Percentiles rank a stretch among this genome's conserved stretches.
phyloP scores from a whole-genome alignment of 1,140 invertebrate genomes.

The Drosophila willistoni region DNA sequence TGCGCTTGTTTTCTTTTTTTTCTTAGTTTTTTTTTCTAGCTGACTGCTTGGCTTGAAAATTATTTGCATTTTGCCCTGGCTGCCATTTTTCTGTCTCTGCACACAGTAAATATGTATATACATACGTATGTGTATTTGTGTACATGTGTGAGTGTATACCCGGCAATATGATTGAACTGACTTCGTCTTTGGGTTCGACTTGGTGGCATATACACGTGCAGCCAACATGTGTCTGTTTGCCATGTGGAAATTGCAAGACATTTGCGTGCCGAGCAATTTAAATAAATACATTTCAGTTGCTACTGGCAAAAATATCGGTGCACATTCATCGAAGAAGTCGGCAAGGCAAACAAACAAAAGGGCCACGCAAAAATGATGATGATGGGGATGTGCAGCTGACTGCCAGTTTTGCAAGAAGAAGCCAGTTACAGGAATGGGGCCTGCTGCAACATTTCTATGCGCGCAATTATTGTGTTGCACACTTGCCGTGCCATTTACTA shows the following conservation, averaged over 20 bases:
- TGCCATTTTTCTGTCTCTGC: conserved; percentile 52
- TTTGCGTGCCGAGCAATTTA: conserved; percentile 69
- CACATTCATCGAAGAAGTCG: conserved; percentile 50
- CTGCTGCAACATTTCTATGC: conserved; percentile 35
- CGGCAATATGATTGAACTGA: conserved; percentile 71
- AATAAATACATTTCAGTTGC: conserved; percentile 73
- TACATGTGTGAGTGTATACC: conserved; percentile 20
- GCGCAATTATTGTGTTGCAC: conserved; percentile 56
- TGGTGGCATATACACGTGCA: conserved; percentile 48
- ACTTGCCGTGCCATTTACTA: conserved; percentile 72
- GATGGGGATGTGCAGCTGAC: conserved; percentile 16
- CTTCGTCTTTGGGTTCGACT: conserved; percentile 32
- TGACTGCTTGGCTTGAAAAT: conserved; percentile 34
- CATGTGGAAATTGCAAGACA: conserved; percentile 55
- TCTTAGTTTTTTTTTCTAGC: conserved; percentile 12
- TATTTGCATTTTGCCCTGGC: conserved; percentile 54
- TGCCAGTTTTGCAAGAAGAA: conserved; percentile 12
- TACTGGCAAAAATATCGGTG: conserved; percentile 46
- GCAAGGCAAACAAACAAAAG: conserved; percentile 67
- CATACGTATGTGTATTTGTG: neutral
- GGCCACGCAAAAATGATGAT: conserved; percentile 62
- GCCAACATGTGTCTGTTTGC: conserved; percentile 62
- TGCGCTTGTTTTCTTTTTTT: neutral
- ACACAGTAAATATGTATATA: conserved; percentile 7
- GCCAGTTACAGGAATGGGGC: neutral